phyloP scores from a whole-genome alignment of 2,797 vertebrate species.

The Parotocinclus haroldoi region DNA sequence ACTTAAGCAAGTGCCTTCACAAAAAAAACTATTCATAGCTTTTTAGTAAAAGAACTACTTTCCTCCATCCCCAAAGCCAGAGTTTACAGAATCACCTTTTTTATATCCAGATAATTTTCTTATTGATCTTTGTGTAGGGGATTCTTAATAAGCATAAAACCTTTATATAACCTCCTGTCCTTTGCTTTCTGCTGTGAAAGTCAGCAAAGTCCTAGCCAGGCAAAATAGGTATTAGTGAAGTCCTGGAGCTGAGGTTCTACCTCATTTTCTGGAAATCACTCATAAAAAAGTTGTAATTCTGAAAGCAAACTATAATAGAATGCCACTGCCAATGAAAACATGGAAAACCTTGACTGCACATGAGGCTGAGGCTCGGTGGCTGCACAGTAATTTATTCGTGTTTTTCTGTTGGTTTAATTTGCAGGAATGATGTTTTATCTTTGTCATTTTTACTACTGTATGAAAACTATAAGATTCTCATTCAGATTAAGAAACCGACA shows the following conservation, averaged over 20 bases:
- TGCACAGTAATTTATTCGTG: conserved; percentile 14
- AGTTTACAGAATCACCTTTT: conserved; percentile 55
- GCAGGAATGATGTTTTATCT: too few relatives aligned
- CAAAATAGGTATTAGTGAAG: not conserved
- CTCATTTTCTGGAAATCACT: conserved; percentile 39
- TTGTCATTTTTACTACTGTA: too few relatives aligned
- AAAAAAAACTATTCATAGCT: not conserved
- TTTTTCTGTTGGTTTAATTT: too few relatives aligned
- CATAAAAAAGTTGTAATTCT: not conserved
- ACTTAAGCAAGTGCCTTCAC: not conserved
- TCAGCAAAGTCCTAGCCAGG: not conserved
- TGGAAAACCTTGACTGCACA: conserved; percentile 48
- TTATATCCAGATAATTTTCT: conserved; percentile 65
- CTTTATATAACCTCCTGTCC: not conserved
- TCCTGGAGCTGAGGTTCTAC: conserved; percentile 21
- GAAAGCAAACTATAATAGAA: not conserved
- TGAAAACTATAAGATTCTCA: too few relatives aligned
- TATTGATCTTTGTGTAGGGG: not conserved
- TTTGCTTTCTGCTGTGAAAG: not conserved
- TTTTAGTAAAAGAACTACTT: conserved; percentile 1
- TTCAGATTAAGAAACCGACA: too few relatives aligned
- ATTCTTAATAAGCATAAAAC: too few relatives aligned
- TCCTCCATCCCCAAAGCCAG: conserved; percentile 62
- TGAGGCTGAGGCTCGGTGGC: conserved; percentile 19
- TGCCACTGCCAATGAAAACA: not conserved